Evolutionary conservation across 2,888 invertebrate genomes (phyloP).

Genomic region (Steinernema scapterisci): DNA sequence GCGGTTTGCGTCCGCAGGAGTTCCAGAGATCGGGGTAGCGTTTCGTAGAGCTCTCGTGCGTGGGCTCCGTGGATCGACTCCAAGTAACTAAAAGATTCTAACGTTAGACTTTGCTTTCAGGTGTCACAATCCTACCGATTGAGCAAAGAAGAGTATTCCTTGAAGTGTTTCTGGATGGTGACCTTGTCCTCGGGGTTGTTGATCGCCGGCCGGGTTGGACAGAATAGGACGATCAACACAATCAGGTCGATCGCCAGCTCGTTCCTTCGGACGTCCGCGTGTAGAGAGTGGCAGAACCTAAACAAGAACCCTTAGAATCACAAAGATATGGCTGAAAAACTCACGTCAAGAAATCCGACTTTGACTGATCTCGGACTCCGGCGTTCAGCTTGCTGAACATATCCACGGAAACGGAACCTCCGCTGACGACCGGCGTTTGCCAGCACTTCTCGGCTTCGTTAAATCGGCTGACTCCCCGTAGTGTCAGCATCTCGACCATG

Average conservation of each 20-base stretch:
- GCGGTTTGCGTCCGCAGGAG: constrained; percentile 52
- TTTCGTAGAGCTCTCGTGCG: constrained; percentile 48
- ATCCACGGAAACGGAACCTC: constrained; percentile 45
- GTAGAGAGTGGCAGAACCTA: constrained; percentile 58
- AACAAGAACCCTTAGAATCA: constrained; percentile 11
- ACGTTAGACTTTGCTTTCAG: not conserved
- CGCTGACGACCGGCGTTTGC: constrained; percentile 48
- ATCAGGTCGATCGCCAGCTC: constrained; percentile 58
- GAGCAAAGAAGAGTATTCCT: constrained; percentile 44
- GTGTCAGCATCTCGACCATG: constrained; percentile 65
- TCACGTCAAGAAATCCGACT: constrained; percentile 54
- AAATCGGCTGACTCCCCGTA: constrained; percentile 60
- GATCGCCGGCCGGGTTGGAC: constrained; percentile 44
- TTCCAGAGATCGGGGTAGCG: constrained; percentile 52
- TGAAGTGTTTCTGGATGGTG: constrained; percentile 39
- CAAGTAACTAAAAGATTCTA: constrained; percentile 53
- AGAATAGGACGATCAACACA: constrained; percentile 58
- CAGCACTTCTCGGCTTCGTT: constrained; percentile 53
- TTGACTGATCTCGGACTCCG: constrained; percentile 49
- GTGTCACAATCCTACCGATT: constrained; percentile 40
- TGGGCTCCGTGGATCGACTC: constrained; percentile 60
- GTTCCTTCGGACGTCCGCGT: constrained; percentile 57
- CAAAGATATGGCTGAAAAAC: constrained; percentile 25
- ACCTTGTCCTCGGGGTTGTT: constrained; percentile 46
- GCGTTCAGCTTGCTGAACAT: constrained; percentile 62